Percentiles rank a stretch among this genome's conserved stretches.
phyloP scores from a whole-genome alignment of 2,888 invertebrate species.

The Stenurella melanura region DNA sequence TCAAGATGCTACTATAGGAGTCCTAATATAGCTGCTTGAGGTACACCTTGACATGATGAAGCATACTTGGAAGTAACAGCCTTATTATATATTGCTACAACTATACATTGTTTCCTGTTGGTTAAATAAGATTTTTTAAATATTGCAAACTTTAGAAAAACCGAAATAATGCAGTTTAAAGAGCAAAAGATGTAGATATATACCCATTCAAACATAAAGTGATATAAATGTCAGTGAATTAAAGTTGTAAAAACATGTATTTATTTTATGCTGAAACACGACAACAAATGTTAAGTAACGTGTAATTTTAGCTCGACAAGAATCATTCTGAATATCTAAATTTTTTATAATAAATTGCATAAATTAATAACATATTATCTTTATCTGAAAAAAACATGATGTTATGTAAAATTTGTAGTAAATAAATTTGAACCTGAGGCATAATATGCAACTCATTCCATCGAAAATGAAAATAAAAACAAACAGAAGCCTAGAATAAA shows the following conservation, averaged over 20 bases:
- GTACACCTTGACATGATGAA: no score
- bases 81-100: no score
- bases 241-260: neutral
- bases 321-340: neutral
- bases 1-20: no score
- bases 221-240: neutral
- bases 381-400: neutral
- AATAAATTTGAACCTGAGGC: neutral
- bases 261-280: neutral
- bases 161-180: no score
- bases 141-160: no score
- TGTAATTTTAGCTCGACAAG: constrained; percentile 2
- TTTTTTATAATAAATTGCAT: neutral
- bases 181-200: neutral
- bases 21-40: no score
- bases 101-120: no score
- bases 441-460: neutral
- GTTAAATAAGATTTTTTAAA: no score
- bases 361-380: neutral
- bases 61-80: no score
- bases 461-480: neutral
- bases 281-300: neutral
- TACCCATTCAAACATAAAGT: neutral
- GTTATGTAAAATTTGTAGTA: neutral
- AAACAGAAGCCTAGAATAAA: neutral